Evolutionary conservation across 1,140 invertebrate genomes (phyloP).

Genomic region (Patella vulgata): DNA sequence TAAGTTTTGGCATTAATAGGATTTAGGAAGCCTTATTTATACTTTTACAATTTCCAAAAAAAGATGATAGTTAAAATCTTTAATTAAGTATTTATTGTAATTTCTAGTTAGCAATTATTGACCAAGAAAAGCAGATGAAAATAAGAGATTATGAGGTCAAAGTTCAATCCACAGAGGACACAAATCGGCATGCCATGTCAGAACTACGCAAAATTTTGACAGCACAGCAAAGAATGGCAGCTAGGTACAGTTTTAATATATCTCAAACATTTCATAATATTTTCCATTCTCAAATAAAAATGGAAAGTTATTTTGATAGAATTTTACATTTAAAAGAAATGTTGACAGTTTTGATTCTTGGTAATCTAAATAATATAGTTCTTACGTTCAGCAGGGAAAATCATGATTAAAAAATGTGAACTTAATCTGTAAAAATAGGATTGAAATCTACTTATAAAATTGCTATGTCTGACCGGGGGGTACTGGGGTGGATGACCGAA

Average conservation of each 20-base stretch:
- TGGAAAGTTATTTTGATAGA: background rate
- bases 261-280: background rate
- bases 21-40: too few species aligned
- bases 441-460: too few species aligned
- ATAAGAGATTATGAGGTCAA: conserved; percentile 57
- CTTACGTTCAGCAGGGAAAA: too few species aligned
- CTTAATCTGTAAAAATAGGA: too few species aligned
- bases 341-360: background rate
- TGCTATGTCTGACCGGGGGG: too few species aligned
- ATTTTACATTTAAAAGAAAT: too few species aligned
- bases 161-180: conserved; percentile 60
- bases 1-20: too few species aligned
- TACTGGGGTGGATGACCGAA: too few species aligned
- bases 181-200: conserved; percentile 49
- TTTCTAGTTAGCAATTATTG: conserved; percentile 55
- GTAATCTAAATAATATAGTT: background rate
- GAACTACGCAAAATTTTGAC: conserved; percentile 59
- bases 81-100: background rate
- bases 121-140: conserved; percentile 56
- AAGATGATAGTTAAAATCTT: too few species aligned
- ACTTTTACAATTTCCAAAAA: too few species aligned
- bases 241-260: conserved; percentile 51
- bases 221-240: conserved; percentile 62
- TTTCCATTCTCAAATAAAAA: too few species aligned
- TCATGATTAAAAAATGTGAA: too few species aligned